A percentile compares a stretch with the other conserved stretches of the same genome.
These are phyloP conservation scores for Archaeoteleia sp. DNA, from an alignment of 2,888 invertebrate genomes.

Conservation along the genomic window DNA sequence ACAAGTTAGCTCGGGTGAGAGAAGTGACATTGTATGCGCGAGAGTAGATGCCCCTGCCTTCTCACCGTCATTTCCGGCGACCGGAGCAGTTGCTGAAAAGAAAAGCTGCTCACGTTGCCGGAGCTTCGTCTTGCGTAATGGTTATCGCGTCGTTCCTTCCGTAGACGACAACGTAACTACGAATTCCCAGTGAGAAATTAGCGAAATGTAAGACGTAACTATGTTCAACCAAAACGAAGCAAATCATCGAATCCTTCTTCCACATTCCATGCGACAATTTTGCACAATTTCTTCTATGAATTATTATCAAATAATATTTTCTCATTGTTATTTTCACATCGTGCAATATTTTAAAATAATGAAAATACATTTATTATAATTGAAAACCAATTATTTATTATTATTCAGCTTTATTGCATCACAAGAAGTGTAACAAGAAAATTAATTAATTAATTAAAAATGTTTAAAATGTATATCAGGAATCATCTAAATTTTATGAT, in stretches of 20 bases:
- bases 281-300: no score
- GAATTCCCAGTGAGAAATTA: slow-evolving; percentile 37
- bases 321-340: no score
- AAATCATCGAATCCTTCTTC: slow-evolving; percentile 8
- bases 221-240: slow-evolving; percentile 10
- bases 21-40: slow-evolving; percentile 53
- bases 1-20: slow-evolving; percentile 49
- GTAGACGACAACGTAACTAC: slow-evolving; percentile 40
- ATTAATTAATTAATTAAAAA: no score
- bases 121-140: slow-evolving; percentile 45
- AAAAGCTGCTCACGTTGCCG: slow-evolving; percentile 47
- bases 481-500: no score
- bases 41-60: slow-evolving; percentile 37
- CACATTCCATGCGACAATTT: neutral
- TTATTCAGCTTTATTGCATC: no score
- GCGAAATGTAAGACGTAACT: slow-evolving; percentile 21
- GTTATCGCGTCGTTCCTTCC: slow-evolving; percentile 51
- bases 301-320: no score
- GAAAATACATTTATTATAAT: no score
- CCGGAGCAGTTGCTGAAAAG: slow-evolving; percentile 35
- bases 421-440: no score
- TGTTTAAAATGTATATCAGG: no score
- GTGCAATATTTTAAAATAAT: no score
- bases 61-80: slow-evolving; percentile 41
- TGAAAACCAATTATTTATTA: no score